phyloP scores from a whole-genome alignment of 1,140 invertebrate genomes.

The Papilio xuthus region DNA sequence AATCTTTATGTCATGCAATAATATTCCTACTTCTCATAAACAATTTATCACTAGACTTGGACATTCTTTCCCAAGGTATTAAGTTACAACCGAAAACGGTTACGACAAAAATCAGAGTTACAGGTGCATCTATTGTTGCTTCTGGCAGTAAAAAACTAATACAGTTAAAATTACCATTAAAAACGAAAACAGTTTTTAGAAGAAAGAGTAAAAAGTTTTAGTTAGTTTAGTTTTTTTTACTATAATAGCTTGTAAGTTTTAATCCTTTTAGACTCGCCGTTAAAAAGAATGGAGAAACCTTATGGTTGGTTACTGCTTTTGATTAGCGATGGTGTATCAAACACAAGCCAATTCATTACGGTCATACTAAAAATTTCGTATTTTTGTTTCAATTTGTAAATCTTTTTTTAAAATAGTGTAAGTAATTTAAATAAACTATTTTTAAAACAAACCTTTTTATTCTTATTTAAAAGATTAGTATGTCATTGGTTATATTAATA shows the following conservation, averaged over 20 bases:
- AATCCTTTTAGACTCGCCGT: too few species aligned
- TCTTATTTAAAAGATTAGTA: too few species aligned
- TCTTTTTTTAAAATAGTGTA: too few species aligned
- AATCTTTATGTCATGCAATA: constrained; percentile 63
- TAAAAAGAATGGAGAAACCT: too few species aligned
- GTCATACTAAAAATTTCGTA: too few species aligned
- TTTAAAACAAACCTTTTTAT: too few species aligned
- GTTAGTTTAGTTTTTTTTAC: constrained; percentile 12
- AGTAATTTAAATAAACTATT: too few species aligned
- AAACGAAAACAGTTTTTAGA: constrained; percentile 49
- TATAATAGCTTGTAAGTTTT: not conserved
- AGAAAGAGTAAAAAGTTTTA: constrained; percentile 64
- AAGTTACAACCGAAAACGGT: constrained; percentile 56
- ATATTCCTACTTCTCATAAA: constrained; percentile 67
- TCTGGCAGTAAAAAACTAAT: constrained; percentile 54
- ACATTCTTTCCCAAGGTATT: constrained; percentile 52
- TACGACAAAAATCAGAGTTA: constrained; percentile 54
- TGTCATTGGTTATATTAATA: too few species aligned
- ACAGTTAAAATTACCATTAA: constrained; percentile 65
- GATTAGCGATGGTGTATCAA: too few species aligned
- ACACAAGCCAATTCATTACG: too few species aligned
- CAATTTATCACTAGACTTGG: constrained; percentile 62
- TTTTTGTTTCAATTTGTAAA: not conserved
- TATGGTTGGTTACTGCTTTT: too few species aligned
- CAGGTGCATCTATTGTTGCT: constrained; percentile 56